Evolutionary conservation across 2,797 vertebrate genomes (phyloP).

Genomic region (Glyptemys insculpta): DNA sequence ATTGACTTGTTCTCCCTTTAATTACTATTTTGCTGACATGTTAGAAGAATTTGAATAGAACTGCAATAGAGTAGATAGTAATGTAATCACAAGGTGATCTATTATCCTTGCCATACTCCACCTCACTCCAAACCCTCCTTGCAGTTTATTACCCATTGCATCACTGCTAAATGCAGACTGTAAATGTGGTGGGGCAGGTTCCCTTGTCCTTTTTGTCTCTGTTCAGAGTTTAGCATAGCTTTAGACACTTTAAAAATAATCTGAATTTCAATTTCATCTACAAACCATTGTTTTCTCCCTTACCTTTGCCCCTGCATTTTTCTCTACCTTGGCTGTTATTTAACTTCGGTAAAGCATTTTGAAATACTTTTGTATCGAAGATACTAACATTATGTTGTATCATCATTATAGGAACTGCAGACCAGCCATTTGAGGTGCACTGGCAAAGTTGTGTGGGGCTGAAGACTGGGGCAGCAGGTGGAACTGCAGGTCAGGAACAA

Average conservation of each 20-base stretch:
- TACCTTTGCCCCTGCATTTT: not conserved
- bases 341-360: not conserved
- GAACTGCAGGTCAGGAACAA: not conserved
- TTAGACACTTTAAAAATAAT: not conserved
- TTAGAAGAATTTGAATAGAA: not conserved
- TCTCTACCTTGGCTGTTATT: not conserved
- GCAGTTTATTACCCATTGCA: not conserved
- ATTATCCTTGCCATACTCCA: not conserved
- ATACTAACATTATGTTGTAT: not conserved
- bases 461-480: not conserved
- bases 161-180: not conserved
- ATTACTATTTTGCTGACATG: not conserved
- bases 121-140: not conserved
- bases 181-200: not conserved
- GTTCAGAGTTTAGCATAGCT: not conserved
- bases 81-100: no score
- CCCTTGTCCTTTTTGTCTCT: not conserved
- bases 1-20: not conserved
- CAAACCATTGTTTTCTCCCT: not conserved
- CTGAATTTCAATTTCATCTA: not conserved
- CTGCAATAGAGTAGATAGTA: not conserved
- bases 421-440: not conserved
- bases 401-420: fast-evolving
- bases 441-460: not conserved
- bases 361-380: not conserved